Conservation (phyloP, 2,888 invertebrate species). For the Anoplius nigerrimus region DNA sequence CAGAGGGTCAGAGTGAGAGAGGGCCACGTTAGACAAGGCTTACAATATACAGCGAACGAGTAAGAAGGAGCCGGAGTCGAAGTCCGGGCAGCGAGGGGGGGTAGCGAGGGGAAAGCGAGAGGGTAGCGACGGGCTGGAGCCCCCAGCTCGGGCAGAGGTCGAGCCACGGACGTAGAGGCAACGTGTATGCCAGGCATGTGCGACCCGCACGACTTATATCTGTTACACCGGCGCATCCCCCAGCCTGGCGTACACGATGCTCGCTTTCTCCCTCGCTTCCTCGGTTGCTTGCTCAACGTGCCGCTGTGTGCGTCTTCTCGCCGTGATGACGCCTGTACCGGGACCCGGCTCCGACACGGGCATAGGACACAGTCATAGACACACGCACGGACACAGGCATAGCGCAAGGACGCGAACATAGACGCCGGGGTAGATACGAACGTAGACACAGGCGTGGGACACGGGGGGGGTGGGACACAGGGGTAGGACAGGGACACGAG, state of each 20-base stretch:
- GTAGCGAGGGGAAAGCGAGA: slow-evolving; percentile 11
- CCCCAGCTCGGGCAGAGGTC: neutral
- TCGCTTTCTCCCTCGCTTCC: neutral
- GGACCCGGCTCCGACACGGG: too few species aligned
- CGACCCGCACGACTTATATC: slow-evolving; percentile 63
- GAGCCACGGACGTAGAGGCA: slow-evolving; percentile 24
- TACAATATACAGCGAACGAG: too few species aligned
- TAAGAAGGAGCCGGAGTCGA: neutral
- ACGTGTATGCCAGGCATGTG: slow-evolving; percentile 55
- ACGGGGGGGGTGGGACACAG: too few species aligned
- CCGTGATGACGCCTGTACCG: too few species aligned
- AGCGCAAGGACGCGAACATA: too few species aligned
- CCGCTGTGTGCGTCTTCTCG: too few species aligned
- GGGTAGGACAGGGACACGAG: too few species aligned
- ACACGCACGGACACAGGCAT: neutral
- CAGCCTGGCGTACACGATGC: neutral
- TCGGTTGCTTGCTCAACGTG: too few species aligned
- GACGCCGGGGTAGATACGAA: too few species aligned
- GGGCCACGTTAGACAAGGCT: neutral
- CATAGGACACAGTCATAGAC: slow-evolving; percentile 15
- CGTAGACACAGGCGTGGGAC: too few species aligned
- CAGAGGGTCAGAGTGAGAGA: slow-evolving; percentile 1
- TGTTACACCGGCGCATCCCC: slow-evolving; percentile 50
- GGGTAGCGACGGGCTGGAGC: slow-evolving; percentile 9
- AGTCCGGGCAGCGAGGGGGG: slow-evolving; percentile 9